A percentile compares a stretch with the other conserved stretches of the same genome.
These are phyloP conservation scores for Brachyalestes nurse DNA, from an alignment of 2,797 vertebrate species.

Conservation along the genomic window DNA sequence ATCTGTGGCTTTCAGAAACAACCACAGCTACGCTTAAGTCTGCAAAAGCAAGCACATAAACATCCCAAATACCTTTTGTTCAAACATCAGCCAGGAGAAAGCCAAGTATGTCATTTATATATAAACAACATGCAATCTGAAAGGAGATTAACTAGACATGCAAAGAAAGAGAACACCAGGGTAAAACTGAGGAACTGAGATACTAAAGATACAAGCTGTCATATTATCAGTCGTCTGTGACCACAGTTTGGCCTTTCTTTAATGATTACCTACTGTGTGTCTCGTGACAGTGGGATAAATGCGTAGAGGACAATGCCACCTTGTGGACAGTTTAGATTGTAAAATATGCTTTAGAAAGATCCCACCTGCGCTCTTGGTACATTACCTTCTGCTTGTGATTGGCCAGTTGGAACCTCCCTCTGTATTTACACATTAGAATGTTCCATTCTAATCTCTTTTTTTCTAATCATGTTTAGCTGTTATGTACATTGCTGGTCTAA, in stretches of 20 bases:
- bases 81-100: not conserved
- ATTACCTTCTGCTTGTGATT: not conserved
- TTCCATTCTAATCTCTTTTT: too few species aligned
- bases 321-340: conserved; percentile 2
- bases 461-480: too few species aligned
- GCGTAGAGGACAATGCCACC: conserved; percentile 3
- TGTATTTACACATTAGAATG: too few species aligned
- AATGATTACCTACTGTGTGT: not conserved
- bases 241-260: not conserved
- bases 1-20: not conserved
- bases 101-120: not conserved
- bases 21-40: not conserved
- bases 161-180: not conserved
- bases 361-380: not conserved
- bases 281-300: not conserved
- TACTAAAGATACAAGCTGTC: not conserved
- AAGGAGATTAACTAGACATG: not conserved
- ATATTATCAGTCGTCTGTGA: not conserved
- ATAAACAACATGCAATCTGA: not conserved
- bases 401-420: not conserved
- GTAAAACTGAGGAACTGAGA: not conserved
- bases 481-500: too few species aligned
- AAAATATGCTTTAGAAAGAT: not conserved
- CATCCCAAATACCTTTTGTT: not conserved
- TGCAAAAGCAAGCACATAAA: not conserved